Conservation (phyloP, 2,888 invertebrate genomes). For the Pristionchus maxplancki region DNA sequence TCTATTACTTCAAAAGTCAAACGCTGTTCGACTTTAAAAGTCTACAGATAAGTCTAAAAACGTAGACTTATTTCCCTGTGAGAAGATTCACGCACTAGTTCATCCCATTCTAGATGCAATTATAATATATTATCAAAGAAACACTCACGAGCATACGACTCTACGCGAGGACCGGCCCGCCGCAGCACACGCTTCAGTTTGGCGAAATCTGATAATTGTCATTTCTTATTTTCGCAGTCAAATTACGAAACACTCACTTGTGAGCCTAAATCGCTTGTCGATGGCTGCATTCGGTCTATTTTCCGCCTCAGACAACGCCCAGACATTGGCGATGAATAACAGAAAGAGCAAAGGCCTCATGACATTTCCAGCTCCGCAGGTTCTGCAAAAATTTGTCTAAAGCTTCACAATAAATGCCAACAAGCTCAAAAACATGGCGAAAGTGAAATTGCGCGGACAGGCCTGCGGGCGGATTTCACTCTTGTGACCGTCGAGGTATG, state of each 20-base stretch:
- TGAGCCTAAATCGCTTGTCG: neutral
- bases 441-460: constrained; percentile 4
- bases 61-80: too few relatives aligned
- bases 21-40: too few relatives aligned
- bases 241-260: neutral
- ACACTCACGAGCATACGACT: neutral
- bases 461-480: constrained; percentile 9
- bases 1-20: too few relatives aligned
- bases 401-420: neutral
- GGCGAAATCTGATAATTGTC: neutral
- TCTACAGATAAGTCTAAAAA: too few relatives aligned
- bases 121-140: too few relatives aligned
- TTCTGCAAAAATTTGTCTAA: too few relatives aligned
- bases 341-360: neutral
- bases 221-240: neutral
- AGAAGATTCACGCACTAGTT: too few relatives aligned
- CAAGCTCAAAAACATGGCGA: neutral
- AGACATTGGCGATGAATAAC: neutral
- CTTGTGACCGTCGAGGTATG: neutral
- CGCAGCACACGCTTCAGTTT: neutral
- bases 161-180: neutral
- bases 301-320: neutral
- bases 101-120: too few relatives aligned
- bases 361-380: too few relatives aligned
- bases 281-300: neutral